A percentile compares a stretch with the other conserved stretches of the same genome.
Evolutionary conservation across 1,140 invertebrate genomes (phyloP).

Genomic region (Piezodorus guildinii): DNA sequence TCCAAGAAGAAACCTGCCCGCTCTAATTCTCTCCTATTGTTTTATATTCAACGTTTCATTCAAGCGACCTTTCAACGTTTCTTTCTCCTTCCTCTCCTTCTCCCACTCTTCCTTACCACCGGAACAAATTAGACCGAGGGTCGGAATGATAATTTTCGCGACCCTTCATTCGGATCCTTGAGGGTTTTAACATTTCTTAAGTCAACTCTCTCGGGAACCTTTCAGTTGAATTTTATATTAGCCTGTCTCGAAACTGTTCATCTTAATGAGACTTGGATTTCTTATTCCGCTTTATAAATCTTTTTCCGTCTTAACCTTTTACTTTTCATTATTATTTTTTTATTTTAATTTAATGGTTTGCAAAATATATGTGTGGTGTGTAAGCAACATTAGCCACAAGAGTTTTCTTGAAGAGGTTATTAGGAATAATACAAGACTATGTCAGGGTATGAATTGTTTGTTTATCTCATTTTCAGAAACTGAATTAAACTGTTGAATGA

Average conservation of each 20-base stretch:
- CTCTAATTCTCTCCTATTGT: constrained; percentile 5
- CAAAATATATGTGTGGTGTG: no score
- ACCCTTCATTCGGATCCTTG: not conserved
- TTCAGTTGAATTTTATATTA: constrained; percentile 9
- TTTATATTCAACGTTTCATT: constrained; percentile 6
- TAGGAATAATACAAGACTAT: no score
- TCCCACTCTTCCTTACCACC: not conserved
- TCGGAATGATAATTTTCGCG: constrained; percentile 4
- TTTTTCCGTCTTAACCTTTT: no score
- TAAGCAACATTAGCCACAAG: no score
- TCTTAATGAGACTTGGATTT: constrained; percentile 2
- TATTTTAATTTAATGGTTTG: no score
- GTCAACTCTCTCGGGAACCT: not conserved
- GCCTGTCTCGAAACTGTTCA: constrained; percentile 4
- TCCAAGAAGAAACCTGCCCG: not conserved
- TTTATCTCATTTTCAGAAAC: no score
- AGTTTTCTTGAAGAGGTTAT: no score
- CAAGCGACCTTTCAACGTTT: not conserved
- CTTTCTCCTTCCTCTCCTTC: not conserved
- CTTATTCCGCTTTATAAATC: not conserved
- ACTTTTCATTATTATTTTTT: no score
- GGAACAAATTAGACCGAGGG: not conserved
- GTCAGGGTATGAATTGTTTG: no score
- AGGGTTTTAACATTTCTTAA: constrained; percentile 6
- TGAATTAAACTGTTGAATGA: no score